Base-by-base conservation (phyloP, 2,888 invertebrate genomes). In the Oscheius sp. region DNA sequence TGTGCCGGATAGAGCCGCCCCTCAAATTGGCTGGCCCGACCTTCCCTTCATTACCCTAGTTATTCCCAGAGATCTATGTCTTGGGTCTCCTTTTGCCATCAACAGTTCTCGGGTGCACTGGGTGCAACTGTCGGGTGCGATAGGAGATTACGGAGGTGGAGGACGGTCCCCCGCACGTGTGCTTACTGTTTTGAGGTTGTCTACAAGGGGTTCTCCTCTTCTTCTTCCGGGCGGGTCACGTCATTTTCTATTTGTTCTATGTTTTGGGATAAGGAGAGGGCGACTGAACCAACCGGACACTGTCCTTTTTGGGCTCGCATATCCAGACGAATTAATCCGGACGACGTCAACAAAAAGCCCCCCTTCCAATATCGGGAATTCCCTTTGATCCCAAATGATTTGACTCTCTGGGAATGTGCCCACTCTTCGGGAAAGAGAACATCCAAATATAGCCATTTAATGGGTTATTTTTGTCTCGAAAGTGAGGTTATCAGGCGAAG, bases 221-320 rank as follows among this genome's bases (percentile, higher is more conserved):
- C 61, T 12, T 21, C 21, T 45, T n/a, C n/a, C 59, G 16, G 0
- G 56, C 59, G 59, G 13, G 21, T 21, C 23, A 5, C 21, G 55
- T 55, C 25, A 55, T 13, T 59, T 18, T 43, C 25, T 61, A 25
- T 61, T 61, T 61, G 61, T 61, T 61, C 25, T 43, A 61, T 61
- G 43, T 61, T 61, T 61, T 18, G 61, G 45, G 45, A 58, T 58
- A 58, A 58, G 58, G 58, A 58, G 58, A 23, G n/a, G 58, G n/a
- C 58, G 58, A 27, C 58, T 9, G 61, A 45, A 35, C 41, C 35
- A 35, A 61, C 61, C 61, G 41, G 61, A 25, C 25, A 21, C 13
- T n/a, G 13, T 55, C 25, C 21, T 25, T 55, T 25, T 13, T 23
- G 13, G 49, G 35, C 35, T 35, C 35, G 49, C 16, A 49, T 29